A percentile compares a stretch with the other conserved stretches of the same genome.
Conservation (phyloP, 2,888 invertebrate genomes). For the Acronicta alni region DNA sequence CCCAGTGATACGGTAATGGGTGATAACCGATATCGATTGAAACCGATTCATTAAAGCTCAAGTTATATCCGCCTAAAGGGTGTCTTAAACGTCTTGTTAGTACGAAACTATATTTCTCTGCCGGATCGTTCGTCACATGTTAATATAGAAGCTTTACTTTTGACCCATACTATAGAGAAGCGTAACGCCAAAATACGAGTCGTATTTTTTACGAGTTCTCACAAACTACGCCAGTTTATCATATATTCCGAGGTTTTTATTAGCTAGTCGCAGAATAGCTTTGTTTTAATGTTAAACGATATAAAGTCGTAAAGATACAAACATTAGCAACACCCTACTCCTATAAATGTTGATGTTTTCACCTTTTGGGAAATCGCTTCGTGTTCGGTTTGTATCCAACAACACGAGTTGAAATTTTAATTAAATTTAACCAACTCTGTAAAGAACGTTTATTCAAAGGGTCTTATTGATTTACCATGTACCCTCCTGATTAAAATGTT, state of each 20-base stretch:
- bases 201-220: conserved; percentile 46
- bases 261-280: conserved; percentile 39
- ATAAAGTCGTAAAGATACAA: conserved; percentile 44
- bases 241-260: conserved; percentile 38
- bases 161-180: conserved; percentile 7
- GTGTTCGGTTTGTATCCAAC: conserved; percentile 57
- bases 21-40: conserved; percentile 4
- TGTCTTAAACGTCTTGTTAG: not conserved
- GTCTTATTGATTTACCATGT: conserved; percentile 49
- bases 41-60: conserved; percentile 3
- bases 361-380: conserved; percentile 63
- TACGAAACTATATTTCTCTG: not conserved
- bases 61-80: not conserved
- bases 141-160: conserved; percentile 3
- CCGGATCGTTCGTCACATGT: not conserved
- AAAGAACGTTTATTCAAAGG: conserved; percentile 51
- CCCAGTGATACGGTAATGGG: conserved; percentile 2
- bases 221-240: conserved; percentile 44
- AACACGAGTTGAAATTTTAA: conserved; percentile 62
- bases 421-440: conserved; percentile 61
- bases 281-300: conserved; percentile 40
- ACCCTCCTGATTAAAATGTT: conserved; percentile 40
- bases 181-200: conserved; percentile 32
- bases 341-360: conserved; percentile 57
- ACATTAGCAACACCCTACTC: conserved; percentile 42